Base-by-base conservation (phyloP, 92 coral and sea anemone genomes). In the Porites lobata region DNA sequence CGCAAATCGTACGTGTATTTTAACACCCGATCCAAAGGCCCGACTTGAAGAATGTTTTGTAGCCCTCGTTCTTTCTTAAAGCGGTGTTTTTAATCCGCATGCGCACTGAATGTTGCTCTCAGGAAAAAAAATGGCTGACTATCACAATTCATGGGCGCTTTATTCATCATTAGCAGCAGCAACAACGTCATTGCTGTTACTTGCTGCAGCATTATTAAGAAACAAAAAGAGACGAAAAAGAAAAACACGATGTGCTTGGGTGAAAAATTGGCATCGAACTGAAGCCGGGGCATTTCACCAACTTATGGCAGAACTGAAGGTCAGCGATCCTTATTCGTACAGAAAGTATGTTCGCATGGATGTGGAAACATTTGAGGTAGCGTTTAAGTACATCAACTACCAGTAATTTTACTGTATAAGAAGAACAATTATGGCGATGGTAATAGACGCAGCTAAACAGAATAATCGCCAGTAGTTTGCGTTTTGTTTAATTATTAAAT, bases 301-400 rank as follows among this genome's bases (percentile, higher is more conserved):
- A 54, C 26, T 91, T 19, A 8, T 91, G 26, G 64, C 73, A 26
- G 91, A 91, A 18, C 69, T 91, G 63, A 22, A 65, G 10, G 29
- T 66, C 8, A 57, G 65, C 62, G 94, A 86, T 66, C 63, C 24
- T 9, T 18, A 21, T 18, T 63, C 75, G 67, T 90, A 86, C 72
- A 62, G 71, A 76, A 17, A 72, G 10, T 91, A 91, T 68, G 72
- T 87, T n/a, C 64, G 91, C 20, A 86, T 87, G 91, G 91, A 87
- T 24, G 57, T 78, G 14, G 79, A 73, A n/a, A 74, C 91, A 67
- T 91, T 91, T 76, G 93, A 80, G 86, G 89, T 83, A 66, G 32
- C 32, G 32, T 26, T 26, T 26, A 26, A n/a, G 21, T 12, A 26
- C 71, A 32, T 26, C 11, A n/a, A 7, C 22, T 26, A 15, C 32